Evolutionary conservation across 1,140 invertebrate genomes (phyloP), one percentile per base, ranked within the genome.

Genomic region (Zaprionus gabonicus): DNA sequence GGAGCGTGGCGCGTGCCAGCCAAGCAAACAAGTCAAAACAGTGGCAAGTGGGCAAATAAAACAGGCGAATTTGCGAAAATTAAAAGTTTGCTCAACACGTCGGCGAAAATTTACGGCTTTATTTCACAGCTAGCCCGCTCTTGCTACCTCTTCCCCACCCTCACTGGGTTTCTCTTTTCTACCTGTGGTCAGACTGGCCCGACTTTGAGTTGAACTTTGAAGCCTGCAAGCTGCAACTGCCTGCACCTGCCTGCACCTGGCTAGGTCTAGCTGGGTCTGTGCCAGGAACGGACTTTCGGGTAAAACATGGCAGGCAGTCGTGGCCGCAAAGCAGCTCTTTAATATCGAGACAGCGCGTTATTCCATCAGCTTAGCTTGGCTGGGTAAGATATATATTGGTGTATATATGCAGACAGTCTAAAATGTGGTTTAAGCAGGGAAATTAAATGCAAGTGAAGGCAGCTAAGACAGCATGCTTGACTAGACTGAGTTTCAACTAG

Each of bases 1-100:
- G 71, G 71, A 73, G 57, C 64, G 46, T 73, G 70, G 75, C 75
- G 71, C 75, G 75, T 77, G 75, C 75, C 59, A 15, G 36, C 9
- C 58, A 25, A 72, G 31, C 58, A 73, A 69, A 60, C 68, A 65
- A 70, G 70, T 75, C 67, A 78, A 86, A 87, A 86, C 63, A 80
- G 74, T 72, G 67, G 71, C 57, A 78, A 85, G 75, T 79, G 78
- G 76, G 75, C 80, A 81, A 78, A 76, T 65, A 78, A 76, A 81
- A 68, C 71, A 78, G 62, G 71, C 67, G 68, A 78, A 76, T 81
- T 78, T 76, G 63, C 53, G 57, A 81, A 72, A 81, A 81, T 81
- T 79, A 79, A 81, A 81, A 81, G 44, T 81, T 81, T 78, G 71
- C 72, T 71, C 76, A 81, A 81, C 76, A 81, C 67, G 79, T 81